Conservation (phyloP, 2,797 vertebrate species). For the Parambassis ranga region DNA sequence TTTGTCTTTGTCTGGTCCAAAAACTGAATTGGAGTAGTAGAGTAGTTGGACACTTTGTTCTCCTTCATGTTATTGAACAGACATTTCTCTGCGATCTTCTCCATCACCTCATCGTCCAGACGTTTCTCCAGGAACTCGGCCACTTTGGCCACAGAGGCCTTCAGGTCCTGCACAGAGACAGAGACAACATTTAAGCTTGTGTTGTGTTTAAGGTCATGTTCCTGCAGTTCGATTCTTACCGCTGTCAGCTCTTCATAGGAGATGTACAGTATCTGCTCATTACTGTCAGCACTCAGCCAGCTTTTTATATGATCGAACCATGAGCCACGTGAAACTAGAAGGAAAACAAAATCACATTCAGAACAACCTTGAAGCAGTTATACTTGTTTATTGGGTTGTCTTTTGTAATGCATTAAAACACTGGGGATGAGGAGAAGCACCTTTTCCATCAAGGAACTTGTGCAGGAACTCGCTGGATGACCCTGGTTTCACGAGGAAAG, state of each 20-base stretch:
- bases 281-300: conserved; percentile 70
- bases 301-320: conserved; percentile 83
- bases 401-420: too few species aligned
- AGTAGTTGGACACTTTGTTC: conserved; percentile 83
- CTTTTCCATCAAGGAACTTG: conserved; percentile 32
- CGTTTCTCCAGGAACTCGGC: conserved; percentile 69
- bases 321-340: conserved; percentile 75
- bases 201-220: background rate
- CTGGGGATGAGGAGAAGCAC: too few species aligned
- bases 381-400: too few species aligned
- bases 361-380: too few species aligned
- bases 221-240: background rate
- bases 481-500: conserved; percentile 20
- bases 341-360: too few species aligned
- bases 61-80: conserved; percentile 81
- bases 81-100: conserved; percentile 71
- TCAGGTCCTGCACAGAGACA: conserved; percentile 69
- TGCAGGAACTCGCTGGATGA: conserved; percentile 8
- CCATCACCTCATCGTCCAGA: conserved; percentile 54
- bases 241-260: conserved; percentile 78
- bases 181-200: background rate
- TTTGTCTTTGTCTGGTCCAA: conserved; percentile 73
- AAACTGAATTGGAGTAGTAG: conserved; percentile 53
- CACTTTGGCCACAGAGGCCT: conserved; percentile 62
- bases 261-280: conserved; percentile 66